Conservation (phyloP, 2,888 invertebrate species). For the Drosophila putrida region DNA sequence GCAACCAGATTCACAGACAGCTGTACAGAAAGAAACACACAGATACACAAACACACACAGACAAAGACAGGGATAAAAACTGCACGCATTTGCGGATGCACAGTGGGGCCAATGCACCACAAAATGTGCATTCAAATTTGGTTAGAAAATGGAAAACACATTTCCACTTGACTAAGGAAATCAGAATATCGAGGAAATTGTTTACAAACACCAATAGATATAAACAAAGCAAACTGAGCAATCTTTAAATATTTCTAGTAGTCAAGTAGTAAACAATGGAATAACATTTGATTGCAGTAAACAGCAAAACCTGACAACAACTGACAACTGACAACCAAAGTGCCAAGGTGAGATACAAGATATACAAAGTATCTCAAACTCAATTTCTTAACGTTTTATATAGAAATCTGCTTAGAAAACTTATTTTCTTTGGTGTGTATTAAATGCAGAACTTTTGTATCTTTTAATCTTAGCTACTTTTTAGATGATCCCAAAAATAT, state of each 20-base stretch:
- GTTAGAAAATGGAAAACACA: slow-evolving; percentile 5
- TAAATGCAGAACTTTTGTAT: not conserved
- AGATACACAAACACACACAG: not conserved
- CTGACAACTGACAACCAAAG: slow-evolving; percentile 12
- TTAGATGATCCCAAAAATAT: slow-evolving; percentile 10
- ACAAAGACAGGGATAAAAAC: slow-evolving; percentile 11
- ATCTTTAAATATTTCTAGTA: slow-evolving; percentile 23
- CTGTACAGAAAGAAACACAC: not conserved
- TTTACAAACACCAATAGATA: slow-evolving; percentile 33
- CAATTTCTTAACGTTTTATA: not conserved
- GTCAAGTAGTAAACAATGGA: slow-evolving; percentile 42
- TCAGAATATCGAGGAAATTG: slow-evolving; percentile 10
- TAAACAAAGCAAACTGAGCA: slow-evolving; percentile 17
- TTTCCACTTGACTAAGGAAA: slow-evolving; percentile 17
- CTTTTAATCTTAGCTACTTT: not conserved
- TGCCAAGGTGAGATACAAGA: not conserved
- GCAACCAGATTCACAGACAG: slow-evolving; percentile 52
- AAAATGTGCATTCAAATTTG: not conserved
- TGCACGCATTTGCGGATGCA: slow-evolving; percentile 36
- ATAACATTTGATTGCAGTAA: slow-evolving; percentile 39
- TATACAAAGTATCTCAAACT: not conserved
- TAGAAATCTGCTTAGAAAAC: not conserved
- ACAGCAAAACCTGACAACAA: slow-evolving; percentile 15
- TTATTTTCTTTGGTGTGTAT: not conserved
- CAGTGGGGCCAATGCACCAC: slow-evolving; percentile 37